Conservation (phyloP, 2,888 invertebrate genomes). For the Anoncus sp. region DNA sequence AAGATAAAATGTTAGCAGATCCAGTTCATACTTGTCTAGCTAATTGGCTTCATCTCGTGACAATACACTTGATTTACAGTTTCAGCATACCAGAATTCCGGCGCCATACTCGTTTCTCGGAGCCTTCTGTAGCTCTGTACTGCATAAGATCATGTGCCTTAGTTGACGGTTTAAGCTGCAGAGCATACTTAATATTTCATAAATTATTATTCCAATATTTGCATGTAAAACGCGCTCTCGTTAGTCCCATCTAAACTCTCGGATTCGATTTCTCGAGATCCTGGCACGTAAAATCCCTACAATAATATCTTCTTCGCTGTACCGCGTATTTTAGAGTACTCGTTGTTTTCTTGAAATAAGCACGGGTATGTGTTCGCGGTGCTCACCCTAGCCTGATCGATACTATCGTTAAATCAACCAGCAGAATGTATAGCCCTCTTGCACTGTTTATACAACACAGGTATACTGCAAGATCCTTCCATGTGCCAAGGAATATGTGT, state of each 20-base stretch:
- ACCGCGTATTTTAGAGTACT: background rate
- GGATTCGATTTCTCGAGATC: background rate
- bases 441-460: constrained; percentile 34
- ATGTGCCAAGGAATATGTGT: constrained; percentile 2
- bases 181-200: no score
- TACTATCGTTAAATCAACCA: constrained; percentile 41
- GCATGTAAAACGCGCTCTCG: background rate
- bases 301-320: background rate
- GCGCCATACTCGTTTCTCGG: no score
- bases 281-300: constrained; percentile 12
- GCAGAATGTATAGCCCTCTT: constrained; percentile 29
- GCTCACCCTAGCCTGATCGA: constrained; percentile 43
- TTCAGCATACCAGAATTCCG: no score
- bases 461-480: constrained; percentile 31
- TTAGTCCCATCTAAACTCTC: background rate
- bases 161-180: no score
- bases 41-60: no score
- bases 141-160: no score
- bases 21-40: no score
- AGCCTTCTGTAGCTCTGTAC: no score
- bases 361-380: constrained; percentile 4
- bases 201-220: no score
- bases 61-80: no score
- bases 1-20: background rate
- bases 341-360: constrained; percentile 22